phyloP scores from a whole-genome alignment of 2,888 invertebrate species.

The Chirona hameri region DNA sequence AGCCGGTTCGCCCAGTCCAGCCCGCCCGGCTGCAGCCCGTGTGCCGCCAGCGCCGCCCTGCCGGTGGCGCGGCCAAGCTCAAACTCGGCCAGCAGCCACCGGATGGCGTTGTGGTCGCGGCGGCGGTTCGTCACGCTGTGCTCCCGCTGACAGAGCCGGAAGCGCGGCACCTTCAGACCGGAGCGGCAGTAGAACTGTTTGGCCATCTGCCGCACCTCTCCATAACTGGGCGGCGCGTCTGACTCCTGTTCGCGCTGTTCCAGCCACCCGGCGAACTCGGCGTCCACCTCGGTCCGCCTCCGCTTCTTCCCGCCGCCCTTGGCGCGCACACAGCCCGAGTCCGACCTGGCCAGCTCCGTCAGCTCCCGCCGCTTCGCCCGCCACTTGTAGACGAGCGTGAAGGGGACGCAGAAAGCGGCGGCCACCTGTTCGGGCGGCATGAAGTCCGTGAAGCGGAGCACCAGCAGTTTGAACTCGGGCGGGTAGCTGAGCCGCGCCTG shows the following conservation, averaged over 20 bases:
- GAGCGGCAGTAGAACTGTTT: neutral
- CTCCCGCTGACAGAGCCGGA: neutral
- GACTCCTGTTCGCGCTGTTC: neutral
- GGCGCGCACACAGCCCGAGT: neutral
- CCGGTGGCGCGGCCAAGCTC: neutral
- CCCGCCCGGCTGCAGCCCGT: slow-evolving; percentile 3
- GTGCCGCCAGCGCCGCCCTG: neutral
- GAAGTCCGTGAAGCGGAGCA: neutral
- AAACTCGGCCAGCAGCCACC: neutral
- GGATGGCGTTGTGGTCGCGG: neutral
- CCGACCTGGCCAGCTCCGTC: neutral
- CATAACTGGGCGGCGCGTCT: neutral
- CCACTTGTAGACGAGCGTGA: neutral
- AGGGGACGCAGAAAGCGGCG: neutral
- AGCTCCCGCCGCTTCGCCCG: neutral
- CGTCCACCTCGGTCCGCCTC: neutral
- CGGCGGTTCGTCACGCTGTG: neutral
- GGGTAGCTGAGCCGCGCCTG: neutral
- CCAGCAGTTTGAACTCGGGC: slow-evolving; percentile 5
- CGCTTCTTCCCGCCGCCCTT: neutral
- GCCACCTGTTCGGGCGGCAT: neutral
- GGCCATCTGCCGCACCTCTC: neutral
- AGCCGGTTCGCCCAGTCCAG: neutral
- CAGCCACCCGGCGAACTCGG: neutral
- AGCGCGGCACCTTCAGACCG: neutral